Evolutionary conservation across 2,113 vertebrate species (phyloP), one percentile per base, ranked within the genome.

Genomic region (Mustela lutreola): DNA sequence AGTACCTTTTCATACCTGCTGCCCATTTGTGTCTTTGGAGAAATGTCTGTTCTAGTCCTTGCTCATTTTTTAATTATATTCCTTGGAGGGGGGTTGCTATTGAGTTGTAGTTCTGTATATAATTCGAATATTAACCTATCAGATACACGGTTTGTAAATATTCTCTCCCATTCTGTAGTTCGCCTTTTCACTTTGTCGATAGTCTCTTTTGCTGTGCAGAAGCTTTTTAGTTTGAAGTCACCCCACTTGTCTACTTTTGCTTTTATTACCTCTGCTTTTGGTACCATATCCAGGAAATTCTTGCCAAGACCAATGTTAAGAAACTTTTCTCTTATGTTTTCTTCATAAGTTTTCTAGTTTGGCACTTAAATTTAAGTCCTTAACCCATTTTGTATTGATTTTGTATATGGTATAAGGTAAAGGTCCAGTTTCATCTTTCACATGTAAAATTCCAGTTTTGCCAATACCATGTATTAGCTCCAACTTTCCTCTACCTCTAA

Each of bases 361-460:
- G 21, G 73, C 36, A 16, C 26, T 84, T 84, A 76, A 4, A 16
- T 53, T 42, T 83, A 76, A 75, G 26, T 83, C 58, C 11, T 89
- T 83, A 83, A 95, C 11, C 14, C 78, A 94, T 90, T 84, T 90
- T 83, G 45, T 63, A 10, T 75, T 83, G 56, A 53, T 95, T 90
- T 95, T 83, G n/a, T 89, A 19, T 56, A 1, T 56, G 1, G 15
- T 76, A 1, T 45, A 90, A 90, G 12, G 6, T 84, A 76, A 81
- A 83, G 67, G 36, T 75, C 56, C 26, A 31, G 19, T 83, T 65
- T 63, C 36, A 31, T 90, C 56, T 65, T 53, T 82, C 28, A 28
- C 70, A 19, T 73, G 50, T 21, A 31, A 18, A 56, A 76, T 65
- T 63, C 42, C 53, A 53, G 26, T 76, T 75, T 90, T 90, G 58